Percentiles rank a stretch among this genome's conserved stretches.
Conservation (phyloP, 2,797 vertebrate species). For the Oreonectes daqikongensis region DNA sequence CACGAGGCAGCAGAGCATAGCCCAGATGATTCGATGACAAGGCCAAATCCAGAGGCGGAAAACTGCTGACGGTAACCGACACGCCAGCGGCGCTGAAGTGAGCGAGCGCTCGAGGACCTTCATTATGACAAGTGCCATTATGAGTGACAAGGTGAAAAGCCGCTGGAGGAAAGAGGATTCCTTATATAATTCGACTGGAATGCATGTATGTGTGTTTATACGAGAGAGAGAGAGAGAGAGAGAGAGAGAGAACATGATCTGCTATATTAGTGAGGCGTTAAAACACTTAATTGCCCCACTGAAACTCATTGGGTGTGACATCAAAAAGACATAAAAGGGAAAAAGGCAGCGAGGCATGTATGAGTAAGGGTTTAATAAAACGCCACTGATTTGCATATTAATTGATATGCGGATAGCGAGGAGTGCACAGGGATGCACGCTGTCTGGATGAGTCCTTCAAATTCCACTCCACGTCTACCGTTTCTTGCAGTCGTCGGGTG, state of each 20-base stretch:
- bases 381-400: conserved; percentile 74
- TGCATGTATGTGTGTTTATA: conserved; percentile 22
- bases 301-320: conserved; percentile 50
- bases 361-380: conserved; percentile 62
- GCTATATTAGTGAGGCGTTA: conserved; percentile 28
- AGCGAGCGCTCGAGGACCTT: conserved; percentile 6
- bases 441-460: conserved; percentile 24
- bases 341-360: conserved; percentile 66
- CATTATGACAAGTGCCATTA: neutral
- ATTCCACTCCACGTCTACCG: conserved; percentile 5
- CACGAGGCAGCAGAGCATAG: neutral
- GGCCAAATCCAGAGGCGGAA: conserved; percentile 10
- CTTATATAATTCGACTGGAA: conserved; percentile 16
- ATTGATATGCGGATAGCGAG: conserved; percentile 72
- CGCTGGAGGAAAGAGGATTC: neutral
- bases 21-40: conserved; percentile 18
- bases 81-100: neutral
- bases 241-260: conserved; percentile 18
- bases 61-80: conserved; percentile 20
- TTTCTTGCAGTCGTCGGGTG: neutral
- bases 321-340: conserved; percentile 38
- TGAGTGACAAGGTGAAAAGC: conserved; percentile 24
- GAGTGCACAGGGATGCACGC: conserved; percentile 52
- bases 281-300: conserved; percentile 38
- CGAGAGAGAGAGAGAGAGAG: neutral